Conservation (phyloP, 2,797 vertebrate genomes). For the Fistularia tabacaria region DNA sequence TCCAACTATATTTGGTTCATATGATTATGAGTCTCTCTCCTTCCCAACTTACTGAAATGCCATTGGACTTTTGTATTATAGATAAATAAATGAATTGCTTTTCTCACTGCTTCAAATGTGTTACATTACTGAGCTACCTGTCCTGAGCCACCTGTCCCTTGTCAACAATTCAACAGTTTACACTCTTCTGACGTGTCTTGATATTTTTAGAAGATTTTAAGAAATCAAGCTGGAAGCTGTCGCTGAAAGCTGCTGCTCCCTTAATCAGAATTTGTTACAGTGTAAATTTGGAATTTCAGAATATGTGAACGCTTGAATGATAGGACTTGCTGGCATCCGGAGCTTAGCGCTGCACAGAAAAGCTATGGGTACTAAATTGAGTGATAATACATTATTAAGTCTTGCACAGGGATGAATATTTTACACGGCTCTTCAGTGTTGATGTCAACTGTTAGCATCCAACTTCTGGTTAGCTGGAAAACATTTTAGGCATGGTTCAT, state of each 20-base stretch:
- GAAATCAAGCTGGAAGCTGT: neutral
- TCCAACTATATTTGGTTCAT: too few species aligned
- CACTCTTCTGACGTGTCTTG: too few species aligned
- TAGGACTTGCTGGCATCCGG: slow-evolving; percentile 31
- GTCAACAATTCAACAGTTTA: too few species aligned
- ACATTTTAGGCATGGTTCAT: neutral
- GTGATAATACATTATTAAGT: slow-evolving; percentile 70
- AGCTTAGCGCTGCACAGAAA: slow-evolving; percentile 35
- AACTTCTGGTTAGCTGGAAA: slow-evolving; percentile 30
- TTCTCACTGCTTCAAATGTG: neutral
- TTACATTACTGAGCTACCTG: neutral
- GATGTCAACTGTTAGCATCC: slow-evolving; percentile 28
- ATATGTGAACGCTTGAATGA: slow-evolving; percentile 38
- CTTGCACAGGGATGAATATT: slow-evolving; percentile 65
- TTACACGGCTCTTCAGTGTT: slow-evolving; percentile 55
- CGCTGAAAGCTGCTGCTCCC: slow-evolving; percentile 23
- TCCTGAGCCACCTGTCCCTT: too few species aligned
- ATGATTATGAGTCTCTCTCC: too few species aligned
- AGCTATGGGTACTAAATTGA: slow-evolving; percentile 59
- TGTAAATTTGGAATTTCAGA: slow-evolving; percentile 31
- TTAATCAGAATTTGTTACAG: slow-evolving; percentile 41
- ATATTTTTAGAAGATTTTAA: too few species aligned
- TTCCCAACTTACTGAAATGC: slow-evolving; percentile 3
- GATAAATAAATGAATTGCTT: neutral
- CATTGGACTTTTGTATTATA: slow-evolving; percentile 4